Base-by-base conservation (phyloP, 2,888 invertebrate genomes). In the Drosophila birchii region DNA sequence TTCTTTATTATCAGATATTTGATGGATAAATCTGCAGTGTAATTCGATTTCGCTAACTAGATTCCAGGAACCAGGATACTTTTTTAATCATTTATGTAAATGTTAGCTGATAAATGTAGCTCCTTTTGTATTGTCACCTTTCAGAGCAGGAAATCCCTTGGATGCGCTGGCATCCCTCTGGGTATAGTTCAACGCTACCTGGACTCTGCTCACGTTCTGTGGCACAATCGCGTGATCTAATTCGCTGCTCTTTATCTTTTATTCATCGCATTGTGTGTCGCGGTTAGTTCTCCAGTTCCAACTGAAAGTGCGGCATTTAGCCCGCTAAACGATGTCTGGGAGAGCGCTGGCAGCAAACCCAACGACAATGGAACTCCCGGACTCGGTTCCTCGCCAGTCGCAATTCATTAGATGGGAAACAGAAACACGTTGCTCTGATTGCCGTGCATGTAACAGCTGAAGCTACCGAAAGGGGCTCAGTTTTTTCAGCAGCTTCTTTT, bases 371-470 rank as follows among this genome's bases (percentile, higher is more conserved):
- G 62, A 8, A 34, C 14, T 29, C 36, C 36, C 32, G 47, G 63
- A 68, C 59, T 56, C 67, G 49, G 69, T 34, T 34, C 44, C 41
- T 38, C 26, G 49, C 43, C 59, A 68, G 61, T 71, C 64, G 72
- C 76, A 75, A 69, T 78, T 80, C 82, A 79, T 71, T 78, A 70
- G 67, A 82, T 75, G 51, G 20, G 20, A 51, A 51, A 75, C 76
- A 51, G 71, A 75, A 78, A 86, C 80, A 71, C 67, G 81, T 74
- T 81, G 74, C 79, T 69, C 71, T 76, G 75, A 86, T 80, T 86
- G 79, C 74, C 57, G 60, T 75, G 69, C 88, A 76, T 68, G 49
- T 61, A 55, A 55, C 39, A 56, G 55, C 49, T 73, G 74, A 51
- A 70, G 71, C 77, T 73, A 72, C 55, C 58, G 66, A 75, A 75